Evolutionary conservation across 1,140 invertebrate genomes (phyloP), one percentile per base, ranked within the genome.

Genomic region (Antheraea pernyi): DNA sequence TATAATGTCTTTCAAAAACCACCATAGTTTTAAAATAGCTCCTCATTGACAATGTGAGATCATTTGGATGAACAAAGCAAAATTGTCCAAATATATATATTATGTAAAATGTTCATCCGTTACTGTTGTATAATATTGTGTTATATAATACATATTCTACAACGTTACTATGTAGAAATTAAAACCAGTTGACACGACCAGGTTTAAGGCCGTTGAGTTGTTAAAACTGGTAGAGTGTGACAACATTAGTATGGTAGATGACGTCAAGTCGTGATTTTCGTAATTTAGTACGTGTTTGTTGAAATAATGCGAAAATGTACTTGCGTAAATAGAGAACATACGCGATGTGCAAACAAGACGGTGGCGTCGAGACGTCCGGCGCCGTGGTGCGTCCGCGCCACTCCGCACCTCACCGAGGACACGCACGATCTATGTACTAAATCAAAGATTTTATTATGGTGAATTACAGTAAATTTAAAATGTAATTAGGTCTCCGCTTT

Each of bases 301-400:
- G 80, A 80, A 84, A 84, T 81, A 82, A 75, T 81, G 77, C 68
- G 80, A 83, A 86, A 80, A 80, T 65, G 75, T 85, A 81, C 72
- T 83, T 82, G 80, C 80, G 87, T 85, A 89, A 91, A 88, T 86
- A 88, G 84, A 81, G 84, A 88, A 84, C 85, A 87, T 83, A 83
- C 82, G 79, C 78, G 83, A 80, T 77, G 80, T 78, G 79, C 85
- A 88, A 88, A 91, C 82, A 86, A 79, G 75, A 74, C 74, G 78
- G 71, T 68, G 75, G 77, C 84, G 87, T 81, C 83, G 82, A 82
- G 83, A 75, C 84, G 85, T 59, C 70, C 70, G 76, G 75, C 79
- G 77, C 75, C 78, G 64, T 42, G 68, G 73, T 68, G 74, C 72
- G 75, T 78, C 77, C 78, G 77, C 82, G 80, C 77, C 75, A 60